Evolutionary conservation across 2,888 invertebrate genomes (phyloP).

Genomic region (Pasiphila rectangulata): DNA sequence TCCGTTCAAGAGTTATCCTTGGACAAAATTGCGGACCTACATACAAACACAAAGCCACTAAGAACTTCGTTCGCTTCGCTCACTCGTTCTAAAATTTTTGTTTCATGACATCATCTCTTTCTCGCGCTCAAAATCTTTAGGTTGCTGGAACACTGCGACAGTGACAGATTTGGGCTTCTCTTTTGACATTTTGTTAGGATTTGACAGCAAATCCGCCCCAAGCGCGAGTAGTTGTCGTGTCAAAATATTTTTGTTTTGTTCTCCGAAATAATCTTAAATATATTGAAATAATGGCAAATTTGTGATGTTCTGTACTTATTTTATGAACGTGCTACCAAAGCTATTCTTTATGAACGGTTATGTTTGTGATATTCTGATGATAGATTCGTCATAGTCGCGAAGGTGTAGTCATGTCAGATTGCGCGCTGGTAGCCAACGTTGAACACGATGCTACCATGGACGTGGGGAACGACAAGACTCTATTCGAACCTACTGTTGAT

Average conservation of each 20-base stretch:
- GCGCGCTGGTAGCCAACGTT: slow-evolving; percentile 77
- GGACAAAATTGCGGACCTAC: too few relatives aligned
- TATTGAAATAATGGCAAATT: slow-evolving; percentile 51
- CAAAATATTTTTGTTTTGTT: slow-evolving; percentile 79
- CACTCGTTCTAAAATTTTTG: too few relatives aligned
- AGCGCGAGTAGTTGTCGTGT: slow-evolving; percentile 44
- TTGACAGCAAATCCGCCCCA: background rate
- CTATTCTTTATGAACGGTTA: slow-evolving; percentile 39
- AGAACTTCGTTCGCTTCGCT: too few relatives aligned
- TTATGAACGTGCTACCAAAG: slow-evolving; percentile 38
- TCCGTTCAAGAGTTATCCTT: too few relatives aligned
- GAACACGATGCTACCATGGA: slow-evolving; percentile 80
- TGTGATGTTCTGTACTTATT: slow-evolving; percentile 55
- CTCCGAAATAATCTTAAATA: slow-evolving; percentile 35
- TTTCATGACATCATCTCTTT: too few relatives aligned
- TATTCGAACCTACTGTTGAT: slow-evolving; percentile 96
- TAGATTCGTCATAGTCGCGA: slow-evolving; percentile 52
- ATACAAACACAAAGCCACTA: too few relatives aligned
- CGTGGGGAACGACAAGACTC: slow-evolving; percentile 78
- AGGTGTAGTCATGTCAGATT: slow-evolving; percentile 78
- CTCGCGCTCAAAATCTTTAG: too few relatives aligned
- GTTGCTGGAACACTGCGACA: too few relatives aligned
- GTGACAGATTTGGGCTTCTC: too few relatives aligned
- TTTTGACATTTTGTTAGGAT: background rate
- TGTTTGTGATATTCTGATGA: slow-evolving; percentile 60